phyloP scores from a whole-genome alignment of 1,140 invertebrate species.

The Bombus polaris region DNA sequence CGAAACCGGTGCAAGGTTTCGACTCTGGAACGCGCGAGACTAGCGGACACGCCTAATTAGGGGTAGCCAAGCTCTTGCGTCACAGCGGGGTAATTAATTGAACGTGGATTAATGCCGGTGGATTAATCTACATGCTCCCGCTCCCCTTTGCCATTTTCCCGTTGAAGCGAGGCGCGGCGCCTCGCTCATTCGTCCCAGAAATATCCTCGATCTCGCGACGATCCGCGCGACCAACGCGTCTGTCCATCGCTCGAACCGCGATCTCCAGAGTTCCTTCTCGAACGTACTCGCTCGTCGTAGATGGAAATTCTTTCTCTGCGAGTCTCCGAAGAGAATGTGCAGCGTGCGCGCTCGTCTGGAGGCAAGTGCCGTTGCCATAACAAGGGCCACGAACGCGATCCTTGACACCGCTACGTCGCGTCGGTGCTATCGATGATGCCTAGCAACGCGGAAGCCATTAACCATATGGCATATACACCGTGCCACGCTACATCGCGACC shows the following conservation, averaged over 20 bases:
- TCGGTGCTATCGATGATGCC: slow-evolving; percentile 72
- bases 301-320: not conserved
- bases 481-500: slow-evolving; percentile 55
- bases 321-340: too few species aligned
- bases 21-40: slow-evolving; percentile 73
- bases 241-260: too few species aligned
- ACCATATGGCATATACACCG: slow-evolving; percentile 78
- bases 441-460: slow-evolving; percentile 78
- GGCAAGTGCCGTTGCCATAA: slow-evolving; percentile 57
- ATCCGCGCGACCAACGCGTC: too few species aligned
- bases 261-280: not conserved
- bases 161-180: not conserved
- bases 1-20: slow-evolving; percentile 78
- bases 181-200: not conserved
- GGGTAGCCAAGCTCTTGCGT: slow-evolving; percentile 67
- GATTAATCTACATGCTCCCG: slow-evolving; percentile 66
- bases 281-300: too few species aligned
- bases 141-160: not conserved
- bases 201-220: not conserved
- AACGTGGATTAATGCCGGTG: slow-evolving; percentile 76
- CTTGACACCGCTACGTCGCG: slow-evolving; percentile 62
- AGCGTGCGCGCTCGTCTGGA: not conserved
- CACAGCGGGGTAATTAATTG: slow-evolving; percentile 77
- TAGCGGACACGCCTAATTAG: slow-evolving; percentile 75
- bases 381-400: slow-evolving; percentile 72